phyloP scores from a whole-genome alignment of 2,113 vertebrate genomes.

The Lagopus leucura region DNA sequence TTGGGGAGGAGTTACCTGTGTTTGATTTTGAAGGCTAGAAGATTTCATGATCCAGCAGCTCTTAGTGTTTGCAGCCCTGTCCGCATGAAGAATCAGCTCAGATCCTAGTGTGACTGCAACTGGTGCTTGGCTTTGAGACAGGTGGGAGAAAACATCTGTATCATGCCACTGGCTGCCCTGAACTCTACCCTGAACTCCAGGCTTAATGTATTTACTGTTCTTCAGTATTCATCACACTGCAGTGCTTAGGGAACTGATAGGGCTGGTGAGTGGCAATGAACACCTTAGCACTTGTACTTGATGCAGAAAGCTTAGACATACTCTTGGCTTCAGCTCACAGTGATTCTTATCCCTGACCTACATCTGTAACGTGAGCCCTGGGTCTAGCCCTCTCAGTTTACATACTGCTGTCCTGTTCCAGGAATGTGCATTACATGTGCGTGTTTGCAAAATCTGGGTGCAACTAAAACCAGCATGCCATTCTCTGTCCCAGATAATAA shows the following conservation, averaged over 20 bases:
- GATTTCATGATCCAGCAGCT: background rate
- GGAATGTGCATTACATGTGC: background rate
- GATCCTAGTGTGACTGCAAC: background rate
- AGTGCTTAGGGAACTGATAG: rapidly evolving
- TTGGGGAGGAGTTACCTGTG: background rate
- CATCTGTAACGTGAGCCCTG: constrained; percentile 53
- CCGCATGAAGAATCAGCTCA: background rate
- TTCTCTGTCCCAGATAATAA: background rate
- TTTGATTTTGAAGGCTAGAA: rapidly evolving
- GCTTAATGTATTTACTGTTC: rapidly evolving
- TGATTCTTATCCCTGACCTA: constrained; percentile 24
- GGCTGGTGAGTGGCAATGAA: background rate
- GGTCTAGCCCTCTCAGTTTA: constrained; percentile 27
- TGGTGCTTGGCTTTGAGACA: background rate
- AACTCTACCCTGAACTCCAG: background rate
- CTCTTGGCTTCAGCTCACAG: constrained; percentile 6
- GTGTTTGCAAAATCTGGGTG: background rate
- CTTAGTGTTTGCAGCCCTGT: background rate
- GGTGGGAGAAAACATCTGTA: background rate
- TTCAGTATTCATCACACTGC: background rate
- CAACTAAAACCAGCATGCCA: rapidly evolving
- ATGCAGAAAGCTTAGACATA: background rate
- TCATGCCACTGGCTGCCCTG: background rate
- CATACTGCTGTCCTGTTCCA: background rate
- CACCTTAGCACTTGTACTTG: background rate